Evolutionary conservation across 2,888 invertebrate species (phyloP).

Genomic region (Neocrepidodera transversa): DNA sequence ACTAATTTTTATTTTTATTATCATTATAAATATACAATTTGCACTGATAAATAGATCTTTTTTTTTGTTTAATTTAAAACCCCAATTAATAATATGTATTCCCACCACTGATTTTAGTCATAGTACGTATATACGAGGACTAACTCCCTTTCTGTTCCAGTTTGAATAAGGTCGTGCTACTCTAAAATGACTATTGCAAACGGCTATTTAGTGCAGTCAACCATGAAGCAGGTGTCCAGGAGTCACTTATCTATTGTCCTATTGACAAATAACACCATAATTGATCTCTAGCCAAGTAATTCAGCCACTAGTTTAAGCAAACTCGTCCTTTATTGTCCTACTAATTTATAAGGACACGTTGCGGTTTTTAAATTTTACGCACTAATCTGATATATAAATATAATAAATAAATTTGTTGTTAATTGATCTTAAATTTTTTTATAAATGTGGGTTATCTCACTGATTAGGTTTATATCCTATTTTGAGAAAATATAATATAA

Average conservation of each 20-base stretch:
- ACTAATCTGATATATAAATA: no score
- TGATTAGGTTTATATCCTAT: no score
- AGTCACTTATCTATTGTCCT: conserved; percentile 56
- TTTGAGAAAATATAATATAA: no score
- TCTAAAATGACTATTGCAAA: conserved; percentile 58
- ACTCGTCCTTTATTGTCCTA: conserved; percentile 42
- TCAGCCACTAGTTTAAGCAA: conserved; percentile 40
- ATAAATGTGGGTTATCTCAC: no score
- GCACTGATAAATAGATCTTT: no score
- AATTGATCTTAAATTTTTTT: no score
- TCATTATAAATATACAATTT: no score
- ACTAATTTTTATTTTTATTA: no score
- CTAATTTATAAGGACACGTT: conserved; percentile 41
- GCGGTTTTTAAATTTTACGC: conserved; percentile 14
- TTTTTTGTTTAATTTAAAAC: no score
- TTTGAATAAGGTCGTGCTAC: conserved; percentile 54
- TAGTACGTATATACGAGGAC: conserved; percentile 34
- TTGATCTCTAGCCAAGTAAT: conserved; percentile 50
- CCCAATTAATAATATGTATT: no score
- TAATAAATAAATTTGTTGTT: no score
- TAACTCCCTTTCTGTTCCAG: conserved; percentile 38
- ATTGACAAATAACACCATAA: conserved; percentile 48
- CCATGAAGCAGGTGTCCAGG: conserved; percentile 60
- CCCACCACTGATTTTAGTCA: conserved; percentile 32
- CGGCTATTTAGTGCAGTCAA: conserved; percentile 60